Evolutionary conservation across 2,113 vertebrate species (phyloP).

Genomic region (Erpornis zantholeuca): DNA sequence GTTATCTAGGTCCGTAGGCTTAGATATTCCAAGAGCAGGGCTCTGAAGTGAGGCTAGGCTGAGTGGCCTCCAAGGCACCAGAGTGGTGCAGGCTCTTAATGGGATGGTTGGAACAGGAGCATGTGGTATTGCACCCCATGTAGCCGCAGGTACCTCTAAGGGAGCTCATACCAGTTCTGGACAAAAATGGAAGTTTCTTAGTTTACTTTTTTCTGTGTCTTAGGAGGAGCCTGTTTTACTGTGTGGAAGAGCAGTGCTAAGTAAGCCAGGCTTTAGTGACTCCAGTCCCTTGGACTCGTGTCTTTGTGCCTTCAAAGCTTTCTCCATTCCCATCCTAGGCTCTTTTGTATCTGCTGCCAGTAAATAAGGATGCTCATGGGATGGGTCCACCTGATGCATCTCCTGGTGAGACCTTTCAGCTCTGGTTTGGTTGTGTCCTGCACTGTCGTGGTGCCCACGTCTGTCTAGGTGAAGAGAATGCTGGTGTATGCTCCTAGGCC

Average conservation of each 20-base stretch:
- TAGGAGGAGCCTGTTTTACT: background rate
- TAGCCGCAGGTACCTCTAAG: background rate
- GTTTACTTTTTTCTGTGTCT: background rate
- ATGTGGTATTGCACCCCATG: background rate
- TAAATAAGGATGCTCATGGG: fast-evolving
- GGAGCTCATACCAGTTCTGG: background rate
- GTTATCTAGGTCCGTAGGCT: background rate
- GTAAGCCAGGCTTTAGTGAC: background rate
- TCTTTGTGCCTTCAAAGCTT: background rate
- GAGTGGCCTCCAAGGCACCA: background rate
- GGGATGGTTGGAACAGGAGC: background rate
- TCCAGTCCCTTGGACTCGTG: fast-evolving
- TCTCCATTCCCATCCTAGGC: background rate
- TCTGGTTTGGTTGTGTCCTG: background rate
- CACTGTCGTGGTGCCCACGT: fast-evolving
- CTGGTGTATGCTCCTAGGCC: fast-evolving
- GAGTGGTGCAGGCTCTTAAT: background rate
- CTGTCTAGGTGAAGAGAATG: background rate
- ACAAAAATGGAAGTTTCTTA: background rate
- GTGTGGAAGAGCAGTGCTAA: background rate
- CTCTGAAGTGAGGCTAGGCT: background rate
- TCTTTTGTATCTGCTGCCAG: background rate
- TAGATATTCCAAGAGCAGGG: background rate
- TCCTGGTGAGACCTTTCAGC: background rate
- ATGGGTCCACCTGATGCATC: background rate